Conservation (phyloP, 2,888 invertebrate species). For the Choreutis nemorana region DNA sequence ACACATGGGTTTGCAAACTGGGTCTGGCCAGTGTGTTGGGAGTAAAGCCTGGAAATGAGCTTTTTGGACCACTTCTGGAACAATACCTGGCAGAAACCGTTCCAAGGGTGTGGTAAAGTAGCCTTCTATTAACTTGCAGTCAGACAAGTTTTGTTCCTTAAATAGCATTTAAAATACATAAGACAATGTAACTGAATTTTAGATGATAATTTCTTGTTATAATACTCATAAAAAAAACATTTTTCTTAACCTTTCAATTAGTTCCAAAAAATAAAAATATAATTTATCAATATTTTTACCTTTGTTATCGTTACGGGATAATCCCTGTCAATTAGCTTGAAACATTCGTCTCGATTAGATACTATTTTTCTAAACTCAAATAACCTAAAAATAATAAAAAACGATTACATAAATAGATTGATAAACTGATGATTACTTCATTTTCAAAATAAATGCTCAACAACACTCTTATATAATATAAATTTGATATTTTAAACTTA, state of each 20-base stretch:
- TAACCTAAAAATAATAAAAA: constrained; percentile 69
- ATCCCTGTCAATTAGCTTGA: constrained; percentile 79
- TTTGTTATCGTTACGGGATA: constrained; percentile 89
- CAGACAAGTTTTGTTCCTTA: constrained; percentile 77
- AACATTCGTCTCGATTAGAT: constrained; percentile 83
- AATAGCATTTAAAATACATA: constrained; percentile 12
- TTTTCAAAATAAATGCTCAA: neutral
- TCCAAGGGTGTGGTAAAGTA: constrained; percentile 88
- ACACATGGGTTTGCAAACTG: constrained; percentile 81
- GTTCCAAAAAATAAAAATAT: too few species aligned
- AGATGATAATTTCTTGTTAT: too few species aligned
- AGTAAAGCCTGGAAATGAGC: constrained; percentile 84
- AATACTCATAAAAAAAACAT: neutral
- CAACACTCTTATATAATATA: neutral
- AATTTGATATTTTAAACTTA: constrained; percentile 24
- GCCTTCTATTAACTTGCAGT: constrained; percentile 83
- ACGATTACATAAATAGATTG: constrained; percentile 7
- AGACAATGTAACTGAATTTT: neutral
- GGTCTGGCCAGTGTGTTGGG: constrained; percentile 80
- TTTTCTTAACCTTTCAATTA: constrained; percentile 2
- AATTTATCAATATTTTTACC: too few species aligned
- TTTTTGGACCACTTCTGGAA: constrained; percentile 82
- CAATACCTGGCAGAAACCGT: constrained; percentile 82
- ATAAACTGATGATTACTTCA: constrained; percentile 1
- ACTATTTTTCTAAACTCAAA: constrained; percentile 91